These are phyloP conservation scores for Drosophila mayri DNA, from an alignment of 1,140 invertebrate species.

Conservation along the genomic window DNA sequence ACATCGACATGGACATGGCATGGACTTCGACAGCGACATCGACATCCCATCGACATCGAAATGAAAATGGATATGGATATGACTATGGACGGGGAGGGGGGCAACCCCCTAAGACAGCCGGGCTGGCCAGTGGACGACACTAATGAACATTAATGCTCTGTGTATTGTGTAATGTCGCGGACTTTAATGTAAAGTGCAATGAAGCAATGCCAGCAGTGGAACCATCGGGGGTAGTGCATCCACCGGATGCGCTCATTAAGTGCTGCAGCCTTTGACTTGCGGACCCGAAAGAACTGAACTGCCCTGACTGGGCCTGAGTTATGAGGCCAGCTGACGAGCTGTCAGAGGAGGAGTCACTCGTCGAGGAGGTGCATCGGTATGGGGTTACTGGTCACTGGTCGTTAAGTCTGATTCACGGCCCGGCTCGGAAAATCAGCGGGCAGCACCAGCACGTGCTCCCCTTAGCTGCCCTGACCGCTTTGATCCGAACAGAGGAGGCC, in stretches of 20 bases:
- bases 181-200: constrained; percentile 83
- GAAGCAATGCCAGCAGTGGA: constrained; percentile 70
- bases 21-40: constrained; percentile 24
- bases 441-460: constrained; percentile 63
- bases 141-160: constrained; percentile 76
- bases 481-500: constrained; percentile 26
- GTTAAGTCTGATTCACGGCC: constrained; percentile 68
- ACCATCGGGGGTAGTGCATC: constrained; percentile 33
- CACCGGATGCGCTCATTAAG: constrained; percentile 79
- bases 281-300: constrained; percentile 33
- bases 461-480: constrained; percentile 3
- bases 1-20: constrained; percentile 11
- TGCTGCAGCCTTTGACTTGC: constrained; percentile 68
- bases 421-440: constrained; percentile 45
- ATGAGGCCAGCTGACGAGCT: constrained; percentile 81
- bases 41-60: constrained; percentile 21
- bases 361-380: constrained; percentile 10
- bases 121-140: constrained; percentile 25
- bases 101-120: constrained; percentile 56
- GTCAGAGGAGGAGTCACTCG: constrained; percentile 53
- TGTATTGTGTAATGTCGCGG: constrained; percentile 76
- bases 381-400: constrained; percentile 43
- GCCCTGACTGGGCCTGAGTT: constrained; percentile 57
- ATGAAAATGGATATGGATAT: constrained; percentile 36
- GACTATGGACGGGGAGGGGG: constrained; percentile 6